These are phyloP conservation scores for Psittacula cyanocephala DNA, from an alignment of 2,113 vertebrate genomes.

Conservation along the genomic window DNA sequence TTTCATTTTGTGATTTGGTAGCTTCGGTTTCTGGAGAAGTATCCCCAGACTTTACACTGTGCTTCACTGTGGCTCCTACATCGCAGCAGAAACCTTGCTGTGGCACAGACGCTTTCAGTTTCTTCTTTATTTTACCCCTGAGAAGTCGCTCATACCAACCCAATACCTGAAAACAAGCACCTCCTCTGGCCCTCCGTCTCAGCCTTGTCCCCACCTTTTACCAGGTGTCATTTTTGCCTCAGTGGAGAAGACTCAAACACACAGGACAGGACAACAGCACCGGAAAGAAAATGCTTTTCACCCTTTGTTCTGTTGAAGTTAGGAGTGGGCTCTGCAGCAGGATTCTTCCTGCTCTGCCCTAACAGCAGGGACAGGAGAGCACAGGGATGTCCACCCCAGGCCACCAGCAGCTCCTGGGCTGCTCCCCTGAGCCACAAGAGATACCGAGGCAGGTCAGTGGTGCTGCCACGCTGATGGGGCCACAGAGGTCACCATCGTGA, in stretches of 20 bases:
- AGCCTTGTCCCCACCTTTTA: background rate
- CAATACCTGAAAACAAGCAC: background rate
- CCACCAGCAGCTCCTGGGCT: background rate
- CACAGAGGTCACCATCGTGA: background rate
- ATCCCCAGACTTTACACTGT: background rate
- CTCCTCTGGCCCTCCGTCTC: background rate
- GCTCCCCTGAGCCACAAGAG: background rate
- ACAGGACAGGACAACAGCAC: background rate
- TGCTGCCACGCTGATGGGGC: rapidly evolving
- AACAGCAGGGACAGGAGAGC: background rate
- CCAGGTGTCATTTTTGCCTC: background rate
- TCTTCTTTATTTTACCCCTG: background rate
- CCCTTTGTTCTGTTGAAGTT: rapidly evolving
- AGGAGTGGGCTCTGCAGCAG: background rate
- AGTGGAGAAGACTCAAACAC: background rate
- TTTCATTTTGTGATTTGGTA: background rate
- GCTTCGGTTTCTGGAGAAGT: background rate
- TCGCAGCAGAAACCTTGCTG: background rate
- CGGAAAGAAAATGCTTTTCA: background rate
- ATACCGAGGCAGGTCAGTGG: background rate
- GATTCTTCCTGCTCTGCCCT: background rate
- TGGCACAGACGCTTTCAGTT: background rate
- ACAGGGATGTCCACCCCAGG: background rate
- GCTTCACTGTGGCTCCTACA: background rate
- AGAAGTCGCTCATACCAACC: background rate